These are phyloP conservation scores for Alfaro cultratus DNA, from an alignment of 2,797 vertebrate genomes.

Conservation along the genomic window DNA sequence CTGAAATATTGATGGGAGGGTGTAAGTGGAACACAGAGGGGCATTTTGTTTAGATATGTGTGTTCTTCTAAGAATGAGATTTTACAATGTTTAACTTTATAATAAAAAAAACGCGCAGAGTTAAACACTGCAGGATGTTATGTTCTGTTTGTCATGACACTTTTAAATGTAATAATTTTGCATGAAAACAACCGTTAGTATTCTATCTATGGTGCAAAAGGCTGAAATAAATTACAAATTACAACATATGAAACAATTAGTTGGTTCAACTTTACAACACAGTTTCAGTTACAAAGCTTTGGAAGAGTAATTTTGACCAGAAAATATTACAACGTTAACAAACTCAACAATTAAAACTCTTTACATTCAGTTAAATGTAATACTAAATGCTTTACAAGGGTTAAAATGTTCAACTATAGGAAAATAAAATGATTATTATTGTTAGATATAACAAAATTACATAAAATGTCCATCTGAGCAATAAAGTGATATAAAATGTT, in stretches of 20 bases:
- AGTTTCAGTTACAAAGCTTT: neutral
- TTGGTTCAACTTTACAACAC: neutral
- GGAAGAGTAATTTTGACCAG: neutral
- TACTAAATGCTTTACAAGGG: neutral
- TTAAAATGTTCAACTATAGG: neutral
- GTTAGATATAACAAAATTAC: neutral
- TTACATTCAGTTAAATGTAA: neutral
- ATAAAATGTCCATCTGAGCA: neutral
- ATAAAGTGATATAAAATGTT: neutral
- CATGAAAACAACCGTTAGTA: neutral
- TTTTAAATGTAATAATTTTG: neutral
- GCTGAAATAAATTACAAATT: neutral
- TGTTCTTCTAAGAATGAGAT: neutral
- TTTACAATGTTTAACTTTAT: neutral
- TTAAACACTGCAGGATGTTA: neutral
- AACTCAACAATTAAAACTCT: neutral
- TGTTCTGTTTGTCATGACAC: neutral
- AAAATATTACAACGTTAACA: neutral
- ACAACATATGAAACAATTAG: neutral
- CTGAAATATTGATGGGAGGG: conserved; percentile 79
- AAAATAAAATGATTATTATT: neutral
- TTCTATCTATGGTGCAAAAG: neutral
- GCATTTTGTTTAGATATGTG: conserved; percentile 11
- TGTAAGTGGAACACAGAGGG: conserved; percentile 15
- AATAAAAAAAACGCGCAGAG: no score